Conservation (phyloP, 2,888 invertebrate genomes). For the Drosophila atripex region DNA sequence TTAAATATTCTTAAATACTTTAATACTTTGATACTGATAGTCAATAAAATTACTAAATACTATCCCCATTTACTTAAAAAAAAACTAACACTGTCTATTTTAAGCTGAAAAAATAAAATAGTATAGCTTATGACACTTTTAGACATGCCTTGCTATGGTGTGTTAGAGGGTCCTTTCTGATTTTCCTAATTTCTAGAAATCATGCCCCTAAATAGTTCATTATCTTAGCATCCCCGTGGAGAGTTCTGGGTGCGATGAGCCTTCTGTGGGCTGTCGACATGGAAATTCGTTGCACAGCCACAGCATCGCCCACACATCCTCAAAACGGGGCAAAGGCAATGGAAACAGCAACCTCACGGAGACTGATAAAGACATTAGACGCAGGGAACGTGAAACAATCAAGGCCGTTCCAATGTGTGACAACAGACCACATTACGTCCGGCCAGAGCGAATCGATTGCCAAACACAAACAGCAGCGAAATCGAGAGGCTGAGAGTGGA, state of each 20-base stretch:
- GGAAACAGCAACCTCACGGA: slow-evolving; percentile 13
- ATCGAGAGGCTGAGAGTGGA: slow-evolving; percentile 11
- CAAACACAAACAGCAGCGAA: slow-evolving; percentile 37
- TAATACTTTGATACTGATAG: too few relatives aligned
- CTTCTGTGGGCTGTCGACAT: slow-evolving; percentile 38
- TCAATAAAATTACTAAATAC: too few relatives aligned
- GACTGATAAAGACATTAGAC: slow-evolving; percentile 64
- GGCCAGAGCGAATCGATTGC: slow-evolving; percentile 71
- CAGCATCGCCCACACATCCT: neutral
- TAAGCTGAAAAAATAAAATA: neutral
- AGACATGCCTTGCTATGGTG: slow-evolving; percentile 2
- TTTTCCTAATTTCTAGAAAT: slow-evolving; percentile 30
- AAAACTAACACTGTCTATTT: neutral
- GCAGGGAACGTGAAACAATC: slow-evolving; percentile 57
- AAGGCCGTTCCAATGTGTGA: slow-evolving; percentile 62
- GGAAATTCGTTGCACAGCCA: slow-evolving; percentile 54
- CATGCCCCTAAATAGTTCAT: slow-evolving; percentile 43
- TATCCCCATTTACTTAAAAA: too few relatives aligned
- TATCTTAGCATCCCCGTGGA: slow-evolving; percentile 42
- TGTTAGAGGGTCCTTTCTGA: slow-evolving; percentile 17
- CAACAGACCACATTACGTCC: slow-evolving; percentile 54
- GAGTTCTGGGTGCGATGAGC: slow-evolving; percentile 20
- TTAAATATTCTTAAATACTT: too few relatives aligned
- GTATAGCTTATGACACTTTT: neutral
- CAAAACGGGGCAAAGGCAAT: neutral